Evolutionary conservation across 2,888 invertebrate genomes (phyloP).

Genomic region (Gibbula magus): DNA sequence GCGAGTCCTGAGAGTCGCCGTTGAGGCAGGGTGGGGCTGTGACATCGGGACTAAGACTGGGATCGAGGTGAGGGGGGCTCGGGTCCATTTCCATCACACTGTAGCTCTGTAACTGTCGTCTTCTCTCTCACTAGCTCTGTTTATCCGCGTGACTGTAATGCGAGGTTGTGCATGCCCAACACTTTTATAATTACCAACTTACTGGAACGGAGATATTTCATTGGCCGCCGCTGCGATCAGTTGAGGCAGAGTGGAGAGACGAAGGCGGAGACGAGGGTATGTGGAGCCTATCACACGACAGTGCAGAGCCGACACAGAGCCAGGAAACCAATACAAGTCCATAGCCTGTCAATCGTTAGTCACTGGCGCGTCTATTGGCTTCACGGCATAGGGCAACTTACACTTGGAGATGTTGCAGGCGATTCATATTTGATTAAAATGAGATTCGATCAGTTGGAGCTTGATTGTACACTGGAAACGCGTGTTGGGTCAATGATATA

Average conservation of each 20-base stretch:
- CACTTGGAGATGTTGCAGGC: no score
- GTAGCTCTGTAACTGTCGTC: neutral
- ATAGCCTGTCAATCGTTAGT: neutral
- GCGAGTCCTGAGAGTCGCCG: constrained; percentile 3
- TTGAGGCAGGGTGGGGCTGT: constrained; percentile 23
- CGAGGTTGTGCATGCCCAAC: constrained; percentile 3
- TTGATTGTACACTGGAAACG: no score
- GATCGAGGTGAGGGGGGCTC: constrained; percentile 7
- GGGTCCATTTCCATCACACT: neutral
- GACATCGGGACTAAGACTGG: constrained; percentile 1
- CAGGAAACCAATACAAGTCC: neutral
- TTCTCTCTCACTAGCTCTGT: neutral
- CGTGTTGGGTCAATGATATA: no score
- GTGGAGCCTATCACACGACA: neutral
- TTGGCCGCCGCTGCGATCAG: constrained; percentile 11
- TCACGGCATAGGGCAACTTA: no score
- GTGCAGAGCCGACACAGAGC: neutral
- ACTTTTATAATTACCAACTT: constrained; percentile 20
- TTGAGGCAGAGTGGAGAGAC: neutral
- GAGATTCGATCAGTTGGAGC: no score
- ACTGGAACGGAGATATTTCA: constrained; percentile 12
- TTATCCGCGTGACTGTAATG: constrained; percentile 17
- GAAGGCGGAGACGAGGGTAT: neutral
- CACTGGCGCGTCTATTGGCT: no score
- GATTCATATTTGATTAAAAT: no score